Evolutionary conservation across 2,113 vertebrate species (phyloP).

Genomic region (Sterna hirundo): DNA sequence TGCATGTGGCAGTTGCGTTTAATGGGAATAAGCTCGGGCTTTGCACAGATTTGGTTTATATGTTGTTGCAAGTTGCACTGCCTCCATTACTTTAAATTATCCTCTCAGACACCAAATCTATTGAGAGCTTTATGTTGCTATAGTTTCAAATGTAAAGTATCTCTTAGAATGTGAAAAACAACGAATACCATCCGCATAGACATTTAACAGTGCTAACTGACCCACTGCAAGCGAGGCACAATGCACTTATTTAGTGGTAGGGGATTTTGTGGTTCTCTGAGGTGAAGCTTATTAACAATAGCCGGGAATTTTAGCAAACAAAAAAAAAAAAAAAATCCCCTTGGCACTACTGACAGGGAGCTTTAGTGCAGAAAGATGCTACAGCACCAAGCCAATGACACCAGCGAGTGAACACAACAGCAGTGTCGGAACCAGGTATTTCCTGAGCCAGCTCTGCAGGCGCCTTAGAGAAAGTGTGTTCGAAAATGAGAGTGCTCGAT

Average conservation of each 20-base stretch:
- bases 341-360: neutral
- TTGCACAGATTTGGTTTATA: neutral
- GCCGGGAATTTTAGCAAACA: neutral
- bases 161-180: neutral
- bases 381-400: neutral
- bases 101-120: accelerated
- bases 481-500: accelerated
- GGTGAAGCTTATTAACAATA: neutral
- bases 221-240: neutral
- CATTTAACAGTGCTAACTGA: accelerated
- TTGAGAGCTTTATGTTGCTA: neutral
- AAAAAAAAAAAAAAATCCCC: neutral
- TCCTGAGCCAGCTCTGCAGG: neutral
- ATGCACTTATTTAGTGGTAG: neutral
- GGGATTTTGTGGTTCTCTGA: neutral
- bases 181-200: accelerated
- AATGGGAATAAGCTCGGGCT: neutral
- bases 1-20: too few relatives aligned
- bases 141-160: neutral
- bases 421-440: neutral
- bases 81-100: neutral
- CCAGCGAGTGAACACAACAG: accelerated
- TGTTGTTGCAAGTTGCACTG: neutral
- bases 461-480: neutral
- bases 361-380: neutral